Evolutionary conservation across 2,888 invertebrate genomes (phyloP), one percentile per base, ranked within the genome.

Genomic region (Folsomia candida): DNA sequence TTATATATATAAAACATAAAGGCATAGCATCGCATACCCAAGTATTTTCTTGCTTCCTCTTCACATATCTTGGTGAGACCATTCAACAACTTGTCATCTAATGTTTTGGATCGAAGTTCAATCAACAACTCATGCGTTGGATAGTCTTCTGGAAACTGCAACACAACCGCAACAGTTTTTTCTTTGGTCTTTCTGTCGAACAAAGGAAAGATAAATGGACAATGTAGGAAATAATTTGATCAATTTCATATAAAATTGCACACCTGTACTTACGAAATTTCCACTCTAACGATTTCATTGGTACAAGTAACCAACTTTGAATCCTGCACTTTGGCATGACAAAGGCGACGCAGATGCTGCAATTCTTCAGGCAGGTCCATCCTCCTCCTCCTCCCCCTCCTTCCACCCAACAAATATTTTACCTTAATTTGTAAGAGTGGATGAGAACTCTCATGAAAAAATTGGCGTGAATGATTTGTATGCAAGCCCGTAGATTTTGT

Each of bases 101-200:
- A 82, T 1, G 87, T 87, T 83, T 89, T 89, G 80, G 90, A 90
- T 81, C 89, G 90, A 6, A 91, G 82, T 82, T 91, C 90, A 18
- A 90, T 83, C 27, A 91, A 82, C 24, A 90, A 81, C 0, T 86
- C 83, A 1, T 83, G 82, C 11, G 83, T 80, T 1, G 91, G 91
- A 82, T 91, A 91, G 59, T 86, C 83, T 51, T 83, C 81, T 0
- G 89, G 87, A 82, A 90, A 91, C 81, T 89, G 88, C 66, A 89
- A 84, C 76, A 89, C 89, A 66, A 86, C 86, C 25, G 87, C 85
- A 69, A 91, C 81, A 75, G 87, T 85, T 80, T 89, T 64, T 51
- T 28, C 51, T 24, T 47, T 64, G 2, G 64, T 51, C 20, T 47
- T 64, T 11, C 64, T 64, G 20, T 24, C 47, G 22, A 47, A 11